Evolutionary conservation across 1,140 invertebrate species (phyloP).

Genomic region (Heliconius eleuchia): DNA sequence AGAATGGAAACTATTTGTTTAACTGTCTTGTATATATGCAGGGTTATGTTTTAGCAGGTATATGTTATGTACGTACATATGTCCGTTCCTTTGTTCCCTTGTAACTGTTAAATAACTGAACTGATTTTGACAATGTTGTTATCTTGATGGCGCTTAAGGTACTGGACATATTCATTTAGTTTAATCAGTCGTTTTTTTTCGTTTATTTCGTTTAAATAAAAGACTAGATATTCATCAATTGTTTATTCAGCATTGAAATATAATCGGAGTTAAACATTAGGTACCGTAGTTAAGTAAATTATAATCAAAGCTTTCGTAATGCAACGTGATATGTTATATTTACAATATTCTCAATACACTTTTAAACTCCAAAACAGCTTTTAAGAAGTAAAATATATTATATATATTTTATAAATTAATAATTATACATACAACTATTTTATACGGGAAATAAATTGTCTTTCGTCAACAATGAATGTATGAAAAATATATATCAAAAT

Average conservation of each 20-base stretch:
- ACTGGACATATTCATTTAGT: too few relatives aligned
- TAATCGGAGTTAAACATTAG: constrained; percentile 36
- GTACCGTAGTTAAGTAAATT: constrained; percentile 26
- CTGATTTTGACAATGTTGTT: too few relatives aligned
- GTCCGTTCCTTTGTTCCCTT: too few relatives aligned
- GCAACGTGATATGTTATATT: constrained; percentile 26
- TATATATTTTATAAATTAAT: neutral
- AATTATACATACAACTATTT: neutral
- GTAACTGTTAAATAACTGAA: too few relatives aligned
- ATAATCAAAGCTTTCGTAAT: constrained; percentile 31
- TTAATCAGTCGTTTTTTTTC: too few relatives aligned
- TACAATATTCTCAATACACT: constrained; percentile 9
- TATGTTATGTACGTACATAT: too few relatives aligned
- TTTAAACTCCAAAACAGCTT: neutral
- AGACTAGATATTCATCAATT: constrained; percentile 16
- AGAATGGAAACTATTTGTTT: too few relatives aligned
- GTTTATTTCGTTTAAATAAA: neutral
- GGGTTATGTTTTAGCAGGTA: too few relatives aligned
- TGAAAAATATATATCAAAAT: too few relatives aligned
- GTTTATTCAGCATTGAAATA: constrained; percentile 35
- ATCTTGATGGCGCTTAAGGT: too few relatives aligned
- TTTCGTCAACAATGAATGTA: neutral
- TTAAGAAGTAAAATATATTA: neutral
- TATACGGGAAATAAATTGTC: neutral
- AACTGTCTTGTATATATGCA: too few relatives aligned